These are phyloP conservation scores for Axis porcinus DNA, from an alignment of 2,113 vertebrate species.

Conservation along the genomic window DNA sequence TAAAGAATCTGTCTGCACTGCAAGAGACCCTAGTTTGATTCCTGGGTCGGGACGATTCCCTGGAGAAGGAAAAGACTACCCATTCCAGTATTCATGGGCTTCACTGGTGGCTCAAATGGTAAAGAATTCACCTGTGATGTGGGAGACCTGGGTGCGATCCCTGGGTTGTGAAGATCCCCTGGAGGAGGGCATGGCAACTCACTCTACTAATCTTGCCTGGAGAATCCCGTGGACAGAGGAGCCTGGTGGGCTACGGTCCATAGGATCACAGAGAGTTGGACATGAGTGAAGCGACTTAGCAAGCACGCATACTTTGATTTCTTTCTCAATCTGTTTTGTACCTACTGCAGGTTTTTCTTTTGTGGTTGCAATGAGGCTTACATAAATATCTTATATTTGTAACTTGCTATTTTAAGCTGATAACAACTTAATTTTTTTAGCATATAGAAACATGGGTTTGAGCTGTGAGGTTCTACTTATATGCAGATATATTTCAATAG, in stretches of 20 bases:
- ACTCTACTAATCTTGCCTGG: background rate
- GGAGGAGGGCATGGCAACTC: background rate
- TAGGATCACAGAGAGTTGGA: background rate
- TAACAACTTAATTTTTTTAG: background rate
- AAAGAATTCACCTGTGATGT: background rate
- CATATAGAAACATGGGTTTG: background rate
- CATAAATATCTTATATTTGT: background rate
- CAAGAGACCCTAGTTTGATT: background rate
- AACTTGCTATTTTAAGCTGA: background rate
- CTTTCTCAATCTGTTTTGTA: background rate
- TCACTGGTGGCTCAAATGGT: background rate
- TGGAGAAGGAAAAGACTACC: background rate
- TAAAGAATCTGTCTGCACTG: background rate
- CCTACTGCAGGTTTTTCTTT: background rate
- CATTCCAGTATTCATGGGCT: background rate
- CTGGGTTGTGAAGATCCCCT: background rate
- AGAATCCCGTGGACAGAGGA: background rate
- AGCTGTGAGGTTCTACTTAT: background rate
- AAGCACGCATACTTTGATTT: background rate
- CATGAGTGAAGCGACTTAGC: background rate
- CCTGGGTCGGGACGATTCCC: fast-evolving
- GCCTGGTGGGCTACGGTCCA: background rate
- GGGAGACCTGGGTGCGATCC: fast-evolving
- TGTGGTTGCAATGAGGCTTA: background rate
- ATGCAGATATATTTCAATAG: background rate